Conservation (phyloP, 2,113 vertebrate species). For the Catharus bicknelli region DNA sequence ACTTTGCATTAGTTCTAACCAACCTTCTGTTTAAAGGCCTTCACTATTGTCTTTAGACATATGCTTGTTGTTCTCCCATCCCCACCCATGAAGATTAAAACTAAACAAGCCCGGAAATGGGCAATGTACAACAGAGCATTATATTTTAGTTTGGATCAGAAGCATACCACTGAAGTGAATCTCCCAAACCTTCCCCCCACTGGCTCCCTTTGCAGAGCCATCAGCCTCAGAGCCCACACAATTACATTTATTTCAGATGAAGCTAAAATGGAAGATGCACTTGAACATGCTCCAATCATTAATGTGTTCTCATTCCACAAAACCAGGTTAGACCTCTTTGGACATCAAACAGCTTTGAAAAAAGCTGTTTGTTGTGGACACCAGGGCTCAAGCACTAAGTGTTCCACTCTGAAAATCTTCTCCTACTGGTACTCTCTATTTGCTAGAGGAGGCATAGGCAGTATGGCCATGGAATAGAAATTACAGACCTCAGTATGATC, state of each 20-base stretch:
- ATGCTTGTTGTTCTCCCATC: not conserved
- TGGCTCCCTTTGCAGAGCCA: not conserved
- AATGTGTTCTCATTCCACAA: not conserved
- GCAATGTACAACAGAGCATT: not conserved
- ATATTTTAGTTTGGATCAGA: not conserved
- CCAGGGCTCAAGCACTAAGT: accelerated
- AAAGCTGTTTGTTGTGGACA: accelerated
- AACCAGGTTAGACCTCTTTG: not conserved
- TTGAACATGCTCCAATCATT: not conserved
- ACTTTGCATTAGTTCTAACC: not conserved
- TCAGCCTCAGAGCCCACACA: not conserved
- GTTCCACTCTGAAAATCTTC: not conserved
- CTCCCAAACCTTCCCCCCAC: not conserved
- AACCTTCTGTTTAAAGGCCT: not conserved
- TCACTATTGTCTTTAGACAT: not conserved
- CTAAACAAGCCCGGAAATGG: not conserved
- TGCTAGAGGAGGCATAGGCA: not conserved
- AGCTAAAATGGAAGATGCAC: not conserved
- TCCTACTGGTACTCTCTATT: not conserved
- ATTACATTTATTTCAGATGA: not conserved
- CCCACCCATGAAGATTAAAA: not conserved
- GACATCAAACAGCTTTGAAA: not conserved
- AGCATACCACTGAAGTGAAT: not conserved
- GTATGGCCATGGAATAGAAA: not conserved
- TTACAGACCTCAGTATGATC: accelerated